Base-by-base conservation (phyloP, 2,797 vertebrate species). In the Anabacerthia variegaticeps region DNA sequence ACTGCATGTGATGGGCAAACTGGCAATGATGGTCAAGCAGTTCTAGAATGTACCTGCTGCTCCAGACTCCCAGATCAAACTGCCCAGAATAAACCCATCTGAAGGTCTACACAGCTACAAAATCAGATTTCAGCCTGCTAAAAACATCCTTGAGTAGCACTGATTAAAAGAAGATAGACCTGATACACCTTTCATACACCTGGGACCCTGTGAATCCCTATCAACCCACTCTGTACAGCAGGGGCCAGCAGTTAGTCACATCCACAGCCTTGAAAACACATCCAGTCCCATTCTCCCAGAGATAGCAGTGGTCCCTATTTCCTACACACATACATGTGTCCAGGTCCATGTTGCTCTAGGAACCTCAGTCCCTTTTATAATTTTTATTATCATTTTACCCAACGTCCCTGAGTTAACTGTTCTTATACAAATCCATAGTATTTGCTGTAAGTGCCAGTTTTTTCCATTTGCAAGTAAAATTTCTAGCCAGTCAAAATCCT, bases 1-100 rank as follows among this genome's bases (percentile, higher is more conserved):
- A 19, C 2, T 0, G 37, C 0, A 0, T 1, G 2, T 23, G 61
- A 41, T 52, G 61, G 75, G 67, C 34, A 22, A 65, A 88, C 61
- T 56, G 12, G 8, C 27, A 92, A 51, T 82, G 54, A 51, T 34
- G 39, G 88, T 85, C 48, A 34, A 3, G 23, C 4, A 1, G 7
- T 4, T 7, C 39, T 36, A 79, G 62, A 49, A 58, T 16, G 59
- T 18, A 65, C 27, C 78, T 79, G 43, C 86, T 61, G 39, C 69
- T 88, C 67, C 67, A 68, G n/a, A 44, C 23, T 79, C 41, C 37
- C 6, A 2, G 46, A 65, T 58, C 46, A 56, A 67, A 46, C 66
- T 75, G 69, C 32, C 56, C 58, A 72, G 26, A 51, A 24, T 52
- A 80, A 85, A 67, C 26, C 10, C 36, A 4, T 52, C 24, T 36